Evolutionary conservation across 2,888 invertebrate species (phyloP), one percentile per base, ranked within the genome.

Genomic region (Tiliacea citrago): DNA sequence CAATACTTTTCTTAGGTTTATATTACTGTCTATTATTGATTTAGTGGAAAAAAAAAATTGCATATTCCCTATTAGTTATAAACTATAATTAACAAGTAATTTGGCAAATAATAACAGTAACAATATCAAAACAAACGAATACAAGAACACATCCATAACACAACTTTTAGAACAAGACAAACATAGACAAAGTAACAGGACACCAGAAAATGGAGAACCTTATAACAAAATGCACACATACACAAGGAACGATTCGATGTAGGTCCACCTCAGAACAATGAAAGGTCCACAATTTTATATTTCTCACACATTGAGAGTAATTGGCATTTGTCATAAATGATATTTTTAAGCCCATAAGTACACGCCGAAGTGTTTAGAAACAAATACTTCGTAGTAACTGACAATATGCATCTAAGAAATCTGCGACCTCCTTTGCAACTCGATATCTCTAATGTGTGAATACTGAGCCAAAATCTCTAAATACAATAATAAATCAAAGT

Each of bases 171-270:
- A 51, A 51, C 24, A 53, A 47, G 8, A 61, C 61, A 35, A 29
- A 47, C 18, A 49, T 21, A 49, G 47, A 47, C 45, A 51, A 51
- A 53, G 13, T 13, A 58, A 45, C 49, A 55, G 21, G 16, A 61
- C 29, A 71, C 7, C 24, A 60, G 8, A 47, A 6, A 53, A 39
- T 16, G 21, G 13, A 29, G 3, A 58, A 39, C 24, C 21, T 35
- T 75, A 29, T 35, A 70, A 49, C 47, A 55, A 29, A 47, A 78
- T 78, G 51, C 45, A 51, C 39, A 35, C 35, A 57, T 29, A 58
- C 29, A 39, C 47, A 76, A 47, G 7, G 3, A n/a, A 60, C n/a
- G 39, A 55, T 47, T 47, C 29, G 18, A 51, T 73, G 39, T 29
- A 49, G 49, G 49, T 21, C 24, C 2, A n/a, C n/a, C n/a, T n/a